These are phyloP conservation scores for Chelon auratus DNA, from an alignment of 2,797 vertebrate genomes.

Conservation along the genomic window DNA sequence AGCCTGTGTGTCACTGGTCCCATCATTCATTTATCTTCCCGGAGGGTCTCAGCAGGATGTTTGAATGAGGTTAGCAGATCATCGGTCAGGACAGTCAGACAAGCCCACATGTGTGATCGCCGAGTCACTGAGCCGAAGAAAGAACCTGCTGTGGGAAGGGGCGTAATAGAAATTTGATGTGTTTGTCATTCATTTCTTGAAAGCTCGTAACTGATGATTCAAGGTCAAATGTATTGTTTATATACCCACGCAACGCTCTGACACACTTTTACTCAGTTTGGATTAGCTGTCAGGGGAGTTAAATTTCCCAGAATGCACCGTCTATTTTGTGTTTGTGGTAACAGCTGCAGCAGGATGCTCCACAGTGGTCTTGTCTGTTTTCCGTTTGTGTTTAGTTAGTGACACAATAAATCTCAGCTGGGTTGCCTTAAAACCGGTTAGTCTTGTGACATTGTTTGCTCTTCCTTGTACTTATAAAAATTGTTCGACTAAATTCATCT, in stretches of 20 bases:
- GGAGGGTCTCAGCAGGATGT: slow-evolving; percentile 42
- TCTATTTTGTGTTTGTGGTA: slow-evolving; percentile 64
- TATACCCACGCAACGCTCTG: too few relatives aligned
- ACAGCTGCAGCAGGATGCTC: slow-evolving; percentile 62
- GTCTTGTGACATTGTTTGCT: slow-evolving; percentile 4
- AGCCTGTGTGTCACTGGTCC: slow-evolving; percentile 15
- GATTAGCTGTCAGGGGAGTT: slow-evolving; percentile 9
- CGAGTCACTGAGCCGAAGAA: slow-evolving; percentile 50
- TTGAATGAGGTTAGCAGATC: slow-evolving; percentile 39
- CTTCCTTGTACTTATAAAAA: neutral
- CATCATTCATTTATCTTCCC: slow-evolving; percentile 35
- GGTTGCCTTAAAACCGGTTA: slow-evolving; percentile 37
- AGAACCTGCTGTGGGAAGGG: slow-evolving; percentile 38
- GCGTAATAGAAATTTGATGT: slow-evolving; percentile 32
- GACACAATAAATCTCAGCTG: slow-evolving; percentile 56
- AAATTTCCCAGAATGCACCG: slow-evolving; percentile 30
- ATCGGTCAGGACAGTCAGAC: slow-evolving; percentile 54
- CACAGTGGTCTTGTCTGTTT: slow-evolving; percentile 43
- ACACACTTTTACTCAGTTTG: neutral
- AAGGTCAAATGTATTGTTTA: too few relatives aligned
- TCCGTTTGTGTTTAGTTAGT: slow-evolving; percentile 63
- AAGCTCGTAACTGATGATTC: slow-evolving; percentile 10
- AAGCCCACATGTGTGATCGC: slow-evolving; percentile 45
- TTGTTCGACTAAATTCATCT: neutral
- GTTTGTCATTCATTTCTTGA: slow-evolving; percentile 21